Conservation (phyloP, 2,113 vertebrate genomes). For the Carollia perspicillata region DNA sequence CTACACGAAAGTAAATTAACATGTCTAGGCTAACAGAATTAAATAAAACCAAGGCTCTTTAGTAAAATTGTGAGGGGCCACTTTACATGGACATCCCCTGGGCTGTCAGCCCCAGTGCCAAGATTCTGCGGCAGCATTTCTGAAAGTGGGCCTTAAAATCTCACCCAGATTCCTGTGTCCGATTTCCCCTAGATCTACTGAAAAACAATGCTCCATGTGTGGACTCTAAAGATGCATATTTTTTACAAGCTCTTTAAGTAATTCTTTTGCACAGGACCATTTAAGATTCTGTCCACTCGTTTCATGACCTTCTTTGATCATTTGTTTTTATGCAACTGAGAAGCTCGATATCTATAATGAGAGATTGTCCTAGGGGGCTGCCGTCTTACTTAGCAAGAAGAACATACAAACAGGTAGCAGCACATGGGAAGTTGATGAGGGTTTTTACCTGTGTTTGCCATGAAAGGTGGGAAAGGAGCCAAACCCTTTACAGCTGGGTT, state of each 20-base stretch:
- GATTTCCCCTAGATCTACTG: neutral
- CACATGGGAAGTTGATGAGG: neutral
- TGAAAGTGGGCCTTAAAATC: neutral
- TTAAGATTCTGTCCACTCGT: neutral
- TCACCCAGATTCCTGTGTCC: neutral
- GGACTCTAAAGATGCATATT: neutral
- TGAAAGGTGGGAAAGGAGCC: neutral
- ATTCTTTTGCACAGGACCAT: neutral
- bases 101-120: neutral
- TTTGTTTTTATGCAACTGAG: neutral
- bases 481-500: neutral
- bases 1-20: neutral
- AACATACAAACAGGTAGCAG: neutral
- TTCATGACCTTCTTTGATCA: neutral
- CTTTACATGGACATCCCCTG: neutral
- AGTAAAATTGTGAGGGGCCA: neutral
- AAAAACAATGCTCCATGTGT: neutral
- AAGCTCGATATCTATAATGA: neutral
- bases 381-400: neutral
- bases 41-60: neutral
- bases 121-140: neutral
- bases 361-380: neutral
- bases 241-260: neutral
- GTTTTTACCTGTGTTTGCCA: neutral
- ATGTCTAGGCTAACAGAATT: neutral